Evolutionary conservation across 2,113 vertebrate species (phyloP), one percentile per base, ranked within the genome.

Genomic region (Astatotilapia flaviijosephi): DNA sequence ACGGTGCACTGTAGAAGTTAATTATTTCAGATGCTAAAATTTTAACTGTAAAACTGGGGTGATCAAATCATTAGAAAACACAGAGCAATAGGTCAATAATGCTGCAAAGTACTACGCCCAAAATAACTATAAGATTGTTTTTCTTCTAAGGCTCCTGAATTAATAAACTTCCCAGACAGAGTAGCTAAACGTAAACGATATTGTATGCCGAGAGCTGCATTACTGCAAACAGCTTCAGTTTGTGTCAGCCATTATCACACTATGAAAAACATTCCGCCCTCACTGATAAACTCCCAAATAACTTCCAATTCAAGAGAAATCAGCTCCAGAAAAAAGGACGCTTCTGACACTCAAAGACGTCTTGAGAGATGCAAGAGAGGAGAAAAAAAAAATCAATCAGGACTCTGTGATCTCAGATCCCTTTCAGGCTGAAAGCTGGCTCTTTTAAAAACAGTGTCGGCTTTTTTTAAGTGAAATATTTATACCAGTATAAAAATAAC

Each of bases 401-500:
- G 56, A 90, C 79, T 90, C 47, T 11, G 77, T 81, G 47, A 85
- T 86, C 47, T 81, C 5, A 14, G 28, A 40, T 73, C 17, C 55
- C 65, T 10, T 79, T 54, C 56, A 80, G 21, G 26, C 79, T 54
- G 54, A 80, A 89, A 85, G 49, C 53, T 37, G 49, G 7, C 40
- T 68, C 23, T 75, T 91, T 90, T 31, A 68, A 68, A 88, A 91
- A 84, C 5, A 87, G 62, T 31, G 80, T 31, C 9, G 9, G 14
- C 15, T 47, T 87, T 83, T 83, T 33, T 77, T 62, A 83, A 88
- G 92, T 90, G 8, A 93, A 95, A 93, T 93, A 94, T 94, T 91
- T 89, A 94, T 87, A 68, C 17, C 58, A 19, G 53, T 84, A 9
- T 81, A 92, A 93, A 92, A 94, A 93, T 89, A 93, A 93, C 90